Conservation (phyloP, 2,113 vertebrate genomes). For the Actenoides hombroni region DNA sequence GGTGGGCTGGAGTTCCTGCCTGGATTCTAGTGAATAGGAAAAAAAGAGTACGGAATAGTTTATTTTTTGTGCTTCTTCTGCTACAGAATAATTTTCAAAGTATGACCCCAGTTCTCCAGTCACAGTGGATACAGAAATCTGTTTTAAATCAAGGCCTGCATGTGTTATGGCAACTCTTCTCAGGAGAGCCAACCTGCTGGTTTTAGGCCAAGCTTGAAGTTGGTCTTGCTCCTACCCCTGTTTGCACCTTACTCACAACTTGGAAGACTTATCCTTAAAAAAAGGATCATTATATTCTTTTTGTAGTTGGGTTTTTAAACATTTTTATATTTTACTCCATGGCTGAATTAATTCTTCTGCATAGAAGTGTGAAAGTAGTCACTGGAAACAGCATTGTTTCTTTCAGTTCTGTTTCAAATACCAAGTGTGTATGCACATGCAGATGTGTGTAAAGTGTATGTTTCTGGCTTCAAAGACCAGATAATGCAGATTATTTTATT, state of each 20-base stretch:
- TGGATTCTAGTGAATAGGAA: neutral
- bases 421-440: neutral
- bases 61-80: neutral
- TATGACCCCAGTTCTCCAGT: neutral
- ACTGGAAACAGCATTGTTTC: neutral
- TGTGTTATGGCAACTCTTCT: neutral
- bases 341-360: neutral
- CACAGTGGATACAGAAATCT: neutral
- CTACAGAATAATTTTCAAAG: neutral
- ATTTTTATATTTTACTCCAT: neutral
- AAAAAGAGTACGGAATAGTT: neutral
- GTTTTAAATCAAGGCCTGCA: conserved; percentile 3
- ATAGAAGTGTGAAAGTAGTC: neutral
- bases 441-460: neutral
- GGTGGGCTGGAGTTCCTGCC: neutral
- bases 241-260: neutral
- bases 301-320: neutral
- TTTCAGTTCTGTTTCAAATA: neutral
- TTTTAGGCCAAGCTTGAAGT: neutral
- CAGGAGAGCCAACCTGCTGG: neutral
- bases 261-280: neutral
- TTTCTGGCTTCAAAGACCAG: neutral
- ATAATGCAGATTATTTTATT: neutral
- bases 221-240: neutral
- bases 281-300: neutral